Evolutionary conservation across 1,140 invertebrate genomes (phyloP).

Genomic region (Lutraria rhynchaena): DNA sequence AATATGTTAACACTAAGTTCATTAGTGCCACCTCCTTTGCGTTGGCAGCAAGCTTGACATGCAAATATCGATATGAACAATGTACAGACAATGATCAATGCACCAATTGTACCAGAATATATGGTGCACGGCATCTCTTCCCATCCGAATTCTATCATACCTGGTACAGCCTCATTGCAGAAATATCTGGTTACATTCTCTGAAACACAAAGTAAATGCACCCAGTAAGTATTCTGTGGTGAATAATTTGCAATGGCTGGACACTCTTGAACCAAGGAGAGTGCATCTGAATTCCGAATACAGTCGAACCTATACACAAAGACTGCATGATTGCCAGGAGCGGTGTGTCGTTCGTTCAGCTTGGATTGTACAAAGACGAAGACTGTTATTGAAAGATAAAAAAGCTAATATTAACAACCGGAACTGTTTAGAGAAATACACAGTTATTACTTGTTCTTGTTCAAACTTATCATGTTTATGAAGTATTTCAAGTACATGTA

Average conservation of each 20-base stretch:
- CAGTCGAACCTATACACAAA: background rate
- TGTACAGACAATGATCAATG: background rate
- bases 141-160: conserved; percentile 21
- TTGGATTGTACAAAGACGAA: too few species aligned
- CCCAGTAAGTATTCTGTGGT: background rate
- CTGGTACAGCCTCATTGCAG: conserved; percentile 37
- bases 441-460: too few species aligned
- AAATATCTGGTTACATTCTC: conserved; percentile 30
- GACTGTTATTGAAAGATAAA: too few species aligned
- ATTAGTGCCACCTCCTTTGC: background rate
- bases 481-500: too few species aligned
- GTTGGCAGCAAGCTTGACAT: conserved; percentile 29
- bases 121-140: conserved; percentile 49
- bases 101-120: conserved; percentile 29
- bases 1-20: conserved; percentile 20
- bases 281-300: background rate
- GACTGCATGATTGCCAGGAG: background rate
- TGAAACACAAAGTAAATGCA: background rate
- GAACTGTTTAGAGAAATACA: too few species aligned
- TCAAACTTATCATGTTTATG: too few species aligned
- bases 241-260: background rate
- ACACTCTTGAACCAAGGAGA: background rate
- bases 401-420: too few species aligned
- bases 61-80: conserved; percentile 1
- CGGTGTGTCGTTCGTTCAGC: too few species aligned